Percentiles rank a stretch among this genome's conserved stretches.
These are phyloP conservation scores for Tragulus kanchil DNA, from an alignment of 2,113 vertebrate species.

Conservation along the genomic window DNA sequence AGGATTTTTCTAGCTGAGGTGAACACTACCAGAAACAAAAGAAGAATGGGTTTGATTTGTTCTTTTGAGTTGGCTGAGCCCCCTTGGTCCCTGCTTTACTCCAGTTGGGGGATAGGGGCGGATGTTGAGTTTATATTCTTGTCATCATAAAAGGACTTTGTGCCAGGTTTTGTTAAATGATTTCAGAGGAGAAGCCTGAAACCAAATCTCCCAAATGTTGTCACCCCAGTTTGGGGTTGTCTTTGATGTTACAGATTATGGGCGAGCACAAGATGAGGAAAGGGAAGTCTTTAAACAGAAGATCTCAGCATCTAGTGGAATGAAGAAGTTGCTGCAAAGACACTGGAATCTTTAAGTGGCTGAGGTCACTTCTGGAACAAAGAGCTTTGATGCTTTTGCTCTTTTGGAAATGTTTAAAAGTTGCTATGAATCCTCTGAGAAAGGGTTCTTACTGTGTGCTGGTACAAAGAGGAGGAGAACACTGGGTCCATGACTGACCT, in stretches of 20 bases:
- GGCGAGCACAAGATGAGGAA: not conserved
- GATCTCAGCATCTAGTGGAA: not conserved
- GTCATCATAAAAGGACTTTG: not conserved
- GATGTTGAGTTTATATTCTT: not conserved
- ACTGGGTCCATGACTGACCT: not conserved
- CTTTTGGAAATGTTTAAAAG: conserved; percentile 41
- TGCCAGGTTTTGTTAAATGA: conserved; percentile 45
- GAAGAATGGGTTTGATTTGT: conserved; percentile 48
- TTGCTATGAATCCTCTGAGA: not conserved
- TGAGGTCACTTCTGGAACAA: not conserved
- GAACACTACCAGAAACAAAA: conserved; percentile 6
- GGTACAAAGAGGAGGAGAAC: not conserved
- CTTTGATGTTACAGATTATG: conserved; percentile 5
- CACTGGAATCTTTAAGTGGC: not conserved
- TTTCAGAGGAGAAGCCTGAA: conserved; percentile 47
- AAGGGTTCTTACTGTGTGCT: not conserved
- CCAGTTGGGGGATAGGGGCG: not conserved
- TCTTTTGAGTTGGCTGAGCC: not conserved
- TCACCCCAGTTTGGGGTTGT: not conserved
- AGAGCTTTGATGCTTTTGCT: conserved; percentile 29
- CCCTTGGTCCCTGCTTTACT: not conserved
- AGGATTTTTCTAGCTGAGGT: conserved; percentile 27
- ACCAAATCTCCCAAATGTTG: not conserved
- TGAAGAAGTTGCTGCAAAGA: not conserved
- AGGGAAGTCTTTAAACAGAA: conserved; percentile 2